Base-by-base conservation (phyloP, 1,140 invertebrate genomes). In the Druon quercuslanigerum region DNA sequence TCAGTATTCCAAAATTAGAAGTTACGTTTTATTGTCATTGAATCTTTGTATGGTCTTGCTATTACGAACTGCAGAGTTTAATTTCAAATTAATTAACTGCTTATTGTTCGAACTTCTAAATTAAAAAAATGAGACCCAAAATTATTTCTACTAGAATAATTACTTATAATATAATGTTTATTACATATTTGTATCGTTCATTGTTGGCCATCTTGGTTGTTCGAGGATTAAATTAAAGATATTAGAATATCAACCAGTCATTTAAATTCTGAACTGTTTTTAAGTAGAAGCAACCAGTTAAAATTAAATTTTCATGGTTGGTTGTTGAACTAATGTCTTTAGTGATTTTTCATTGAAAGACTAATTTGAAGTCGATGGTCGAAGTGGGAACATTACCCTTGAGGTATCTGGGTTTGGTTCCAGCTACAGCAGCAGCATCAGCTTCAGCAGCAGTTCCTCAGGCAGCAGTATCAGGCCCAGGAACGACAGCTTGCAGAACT, bases 361-460 rank as follows among this genome's bases (percentile, higher is more conserved):
- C 16, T 33, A 73, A 73, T 73, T 51, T 25, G 11, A 33, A 60
- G 14, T 50, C 19, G 52, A 46, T 54, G 40, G 52, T 72, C 8
- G 51, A 80, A 72, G 76, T 79, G 14, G 81, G 85, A 82, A 82
- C 86, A 88, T 89, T 87, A 88, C 83, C 88, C 86, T 90, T 90
- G 87, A 90, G 88, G 85, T 89, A 80, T 90, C 89, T 90, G 88
- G 89, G 82, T 91, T 87, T 91, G 84, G 73, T 94, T 95, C 82
- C 93, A 96, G 94, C 91, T 98, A 87, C 97, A 98, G 92, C 96
- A 98, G 91, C 96, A 97, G 82, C 96, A 98, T 89, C 96, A 97
- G 86, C 91, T 98, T 84, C 96, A 98, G 87, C 96, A 98, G 85
- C 96, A 97, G 90, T 94, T 97, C 80, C 93, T 98, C 71, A 92